phyloP scores from a whole-genome alignment of 1,140 invertebrate genomes.

The Diorhabda sublineata region DNA sequence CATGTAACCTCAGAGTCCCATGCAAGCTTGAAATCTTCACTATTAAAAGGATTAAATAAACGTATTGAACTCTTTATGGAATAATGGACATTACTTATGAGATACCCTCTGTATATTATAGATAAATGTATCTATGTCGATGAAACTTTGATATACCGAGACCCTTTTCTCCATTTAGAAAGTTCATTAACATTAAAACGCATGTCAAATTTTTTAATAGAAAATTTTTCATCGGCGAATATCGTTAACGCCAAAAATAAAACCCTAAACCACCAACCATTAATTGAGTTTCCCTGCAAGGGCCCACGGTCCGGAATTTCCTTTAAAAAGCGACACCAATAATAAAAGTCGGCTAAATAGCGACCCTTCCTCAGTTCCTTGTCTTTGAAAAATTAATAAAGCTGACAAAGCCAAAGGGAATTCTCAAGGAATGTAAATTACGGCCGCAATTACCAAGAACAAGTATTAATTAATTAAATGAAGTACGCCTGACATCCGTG shows the following conservation, averaged over 20 bases:
- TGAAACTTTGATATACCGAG: no score
- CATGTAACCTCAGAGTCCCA: no score
- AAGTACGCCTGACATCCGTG: constrained; percentile 22
- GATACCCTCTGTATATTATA: no score
- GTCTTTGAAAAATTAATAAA: constrained; percentile 18
- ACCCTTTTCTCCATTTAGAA: no score
- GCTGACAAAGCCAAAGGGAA: constrained; percentile 12
- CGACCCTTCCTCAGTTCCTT: constrained; percentile 8
- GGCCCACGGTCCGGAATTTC: constrained; percentile 5
- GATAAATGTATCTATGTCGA: no score
- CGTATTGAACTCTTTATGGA: no score
- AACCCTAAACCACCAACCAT: neutral
- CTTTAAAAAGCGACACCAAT: constrained; percentile 4
- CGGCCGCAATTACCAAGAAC: constrained; percentile 26
- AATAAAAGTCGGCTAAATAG: constrained; percentile 14
- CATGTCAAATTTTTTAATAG: no score
- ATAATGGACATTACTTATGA: no score
- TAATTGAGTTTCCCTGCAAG: neutral
- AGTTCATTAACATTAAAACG: no score
- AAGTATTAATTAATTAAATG: constrained; percentile 30
- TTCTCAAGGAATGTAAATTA: constrained; percentile 18
- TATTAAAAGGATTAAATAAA: no score
- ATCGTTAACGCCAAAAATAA: neutral
- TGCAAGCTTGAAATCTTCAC: no score
- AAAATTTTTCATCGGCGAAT: neutral